Evolutionary conservation across 2,797 vertebrate species (phyloP).

Genomic region (Epinephelus coioides): DNA sequence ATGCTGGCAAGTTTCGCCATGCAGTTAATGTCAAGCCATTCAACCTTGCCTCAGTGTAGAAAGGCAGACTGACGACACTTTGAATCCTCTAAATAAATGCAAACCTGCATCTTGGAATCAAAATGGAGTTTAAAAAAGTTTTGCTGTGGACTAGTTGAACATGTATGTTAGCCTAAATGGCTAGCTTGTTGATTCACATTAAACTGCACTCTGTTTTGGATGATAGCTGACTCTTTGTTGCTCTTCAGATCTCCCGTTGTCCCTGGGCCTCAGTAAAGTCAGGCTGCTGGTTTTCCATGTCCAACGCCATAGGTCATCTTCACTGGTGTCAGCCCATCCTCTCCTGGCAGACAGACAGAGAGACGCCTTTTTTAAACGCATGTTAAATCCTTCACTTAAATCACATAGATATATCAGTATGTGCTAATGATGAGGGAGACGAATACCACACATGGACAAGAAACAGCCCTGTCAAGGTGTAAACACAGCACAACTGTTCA

Average conservation of each 20-base stretch:
- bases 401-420: neutral
- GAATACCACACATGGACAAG: neutral
- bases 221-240: neutral
- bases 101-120: constrained; percentile 14
- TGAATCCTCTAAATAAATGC: constrained; percentile 34
- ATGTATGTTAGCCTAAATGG: neutral
- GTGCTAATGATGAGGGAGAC: neutral
- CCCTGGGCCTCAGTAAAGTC: constrained; percentile 30
- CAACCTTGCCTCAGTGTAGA: neutral
- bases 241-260: constrained; percentile 67
- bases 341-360: constrained; percentile 55
- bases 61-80: neutral
- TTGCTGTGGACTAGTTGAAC: neutral
- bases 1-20: neutral
- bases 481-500: neutral
- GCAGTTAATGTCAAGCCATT: constrained; percentile 25
- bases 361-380: neutral
- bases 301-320: constrained; percentile 74
- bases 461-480: neutral
- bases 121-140: constrained; percentile 3
- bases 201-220: neutral
- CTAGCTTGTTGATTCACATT: neutral
- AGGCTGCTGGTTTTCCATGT: constrained; percentile 63
- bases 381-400: neutral
- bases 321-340: constrained; percentile 59